Evolutionary conservation across 2,797 vertebrate species (phyloP), one percentile per base, ranked within the genome.

Genomic region (Hozukius guyotensis): DNA sequence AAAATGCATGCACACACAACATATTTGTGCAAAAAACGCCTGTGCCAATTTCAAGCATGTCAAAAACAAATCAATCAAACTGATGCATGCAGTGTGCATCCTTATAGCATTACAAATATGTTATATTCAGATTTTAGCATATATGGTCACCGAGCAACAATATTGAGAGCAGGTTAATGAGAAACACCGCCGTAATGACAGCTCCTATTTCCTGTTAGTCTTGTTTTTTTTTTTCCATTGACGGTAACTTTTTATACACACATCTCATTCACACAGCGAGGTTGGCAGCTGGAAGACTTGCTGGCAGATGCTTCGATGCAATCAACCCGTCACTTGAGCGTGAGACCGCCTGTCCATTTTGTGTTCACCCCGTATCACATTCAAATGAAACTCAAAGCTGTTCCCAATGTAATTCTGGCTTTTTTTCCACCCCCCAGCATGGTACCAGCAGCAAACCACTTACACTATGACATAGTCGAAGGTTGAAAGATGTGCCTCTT

Each of bases 271-370:
- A 75, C 63, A 56, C 69, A 24, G 69, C 9, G 77, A 53, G 66
- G 70, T 59, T 84, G 86, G 86, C 89, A 89, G 88, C 87, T 85
- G 84, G 75, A 85, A 73, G 84, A 87, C 73, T 65, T 66, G 60
- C 78, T 82, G 85, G 85, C 80, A 85, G 80, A 88, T 82, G 85
- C 92, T 80, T 92, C 86, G 84, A 89, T 84, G 81, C 78, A 89
- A 92, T 89, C 80, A 90, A 90, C 52, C 81, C 66, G 14, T 88
- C 83, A 87, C 83, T 87, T 87, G 72, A 87, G 87, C 75, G 61
- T 66, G 82, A 88, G 84, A 76, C 72, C 46, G 72, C 75, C 83
- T 83, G 77, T 91, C 87, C 84, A 68, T 83, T 87, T 71, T 75
- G 77, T 76, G 75, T 70, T 89, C 84, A 78, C 77, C 86, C 87